Evolutionary conservation across 1,140 invertebrate genomes (phyloP), one percentile per base, ranked within the genome.

Genomic region (Sycobia sp.): DNA sequence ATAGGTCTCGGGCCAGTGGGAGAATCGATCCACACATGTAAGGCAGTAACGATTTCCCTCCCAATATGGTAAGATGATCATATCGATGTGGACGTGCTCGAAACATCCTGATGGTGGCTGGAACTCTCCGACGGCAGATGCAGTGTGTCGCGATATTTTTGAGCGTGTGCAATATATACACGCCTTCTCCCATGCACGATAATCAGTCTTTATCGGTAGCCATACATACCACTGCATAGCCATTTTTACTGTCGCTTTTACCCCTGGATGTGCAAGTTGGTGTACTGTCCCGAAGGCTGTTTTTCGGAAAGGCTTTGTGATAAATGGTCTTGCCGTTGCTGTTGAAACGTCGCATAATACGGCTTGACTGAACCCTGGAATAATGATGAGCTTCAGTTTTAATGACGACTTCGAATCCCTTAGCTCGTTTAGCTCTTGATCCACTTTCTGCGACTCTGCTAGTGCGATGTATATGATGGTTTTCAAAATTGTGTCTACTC

Each of bases 221-320:
- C 72, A 71, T 4, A 71, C 65, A 55, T 56, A 73, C 0, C 54
- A 46, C 27, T 66, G 16, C 14, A 50, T 46, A 5, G 71, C 43
- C 0, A 74, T 39, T 14, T 60, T 55, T 0, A 36, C 43, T 3
- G 60, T 69, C 8, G 67, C 57, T 3, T 54, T 36, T 1, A 50
- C 55, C 2, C 68, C 69, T 7, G 69, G n/a, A n/a, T 73, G 69
- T 2, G 65, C 61, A 3, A 73, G 39, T 10, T 59, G 53, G 58
- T 83, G 76, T 13, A 80, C 2, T 1, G 11, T 41, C 0, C 76
- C 41, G 58, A 82, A 80, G 3, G 69, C 65, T 60, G 65, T 29
- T 50, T 56, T 61, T 20, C 74, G 65, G 22, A 76, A 67, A 3
- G 38, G 11, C 41, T 43, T 23, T 0, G 66, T 64, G 10, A 69